Conservation (phyloP, 2,113 vertebrate species). For the Paraplagusia blochii region DNA sequence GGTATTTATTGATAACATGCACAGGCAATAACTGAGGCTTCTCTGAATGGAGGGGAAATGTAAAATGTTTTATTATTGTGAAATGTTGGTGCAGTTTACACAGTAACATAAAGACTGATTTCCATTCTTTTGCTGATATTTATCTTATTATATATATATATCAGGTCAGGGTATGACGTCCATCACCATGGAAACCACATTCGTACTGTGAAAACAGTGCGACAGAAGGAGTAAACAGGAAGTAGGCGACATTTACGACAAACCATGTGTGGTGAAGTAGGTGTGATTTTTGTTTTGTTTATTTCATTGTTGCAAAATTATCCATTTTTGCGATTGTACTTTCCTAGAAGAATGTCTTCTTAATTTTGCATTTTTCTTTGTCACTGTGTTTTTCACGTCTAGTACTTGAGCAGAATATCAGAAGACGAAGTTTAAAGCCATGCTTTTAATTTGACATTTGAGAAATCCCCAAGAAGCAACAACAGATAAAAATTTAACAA, state of each 20-base stretch:
- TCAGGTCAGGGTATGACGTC: slow-evolving; percentile 12
- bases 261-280: neutral
- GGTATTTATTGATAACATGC: neutral
- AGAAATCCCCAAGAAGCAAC: no score
- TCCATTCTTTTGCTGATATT: slow-evolving; percentile 4
- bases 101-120: slow-evolving; percentile 5
- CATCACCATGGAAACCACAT: slow-evolving; percentile 28
- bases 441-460: no score
- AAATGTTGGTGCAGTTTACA: slow-evolving; percentile 5
- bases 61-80: slow-evolving; percentile 25
- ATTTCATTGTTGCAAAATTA: no score
- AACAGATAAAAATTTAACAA: no score
- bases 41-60: slow-evolving; percentile 40
- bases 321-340: no score
- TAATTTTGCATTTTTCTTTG: no score
- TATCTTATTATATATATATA: slow-evolving; percentile 17
- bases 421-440: no score
- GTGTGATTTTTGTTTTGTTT: neutral
- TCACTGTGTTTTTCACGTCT: no score
- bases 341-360: no score
- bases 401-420: no score
- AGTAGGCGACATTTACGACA: neutral
- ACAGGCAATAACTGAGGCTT: slow-evolving; percentile 55
- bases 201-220: slow-evolving; percentile 38
- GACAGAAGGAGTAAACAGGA: slow-evolving; percentile 14